These are phyloP conservation scores for Acleris cristana DNA, from an alignment of 2,888 invertebrate genomes.

Conservation along the genomic window DNA sequence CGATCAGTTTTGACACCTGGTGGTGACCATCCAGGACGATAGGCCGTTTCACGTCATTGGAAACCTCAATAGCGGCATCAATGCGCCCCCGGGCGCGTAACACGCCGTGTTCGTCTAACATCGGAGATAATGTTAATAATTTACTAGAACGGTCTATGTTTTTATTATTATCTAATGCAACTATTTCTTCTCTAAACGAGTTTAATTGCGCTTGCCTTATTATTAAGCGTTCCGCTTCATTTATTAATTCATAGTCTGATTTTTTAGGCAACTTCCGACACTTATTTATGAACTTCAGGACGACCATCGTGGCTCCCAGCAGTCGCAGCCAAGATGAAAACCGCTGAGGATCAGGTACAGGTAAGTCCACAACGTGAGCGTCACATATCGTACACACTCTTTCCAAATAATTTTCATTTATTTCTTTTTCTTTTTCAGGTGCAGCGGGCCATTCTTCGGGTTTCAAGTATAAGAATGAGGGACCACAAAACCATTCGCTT, in stretches of 20 bases:
- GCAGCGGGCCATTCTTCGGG: constrained; percentile 17
- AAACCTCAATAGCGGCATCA: background rate
- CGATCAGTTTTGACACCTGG: constrained; percentile 2
- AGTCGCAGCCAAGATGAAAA: constrained; percentile 10
- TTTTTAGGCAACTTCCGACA: background rate
- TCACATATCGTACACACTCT: constrained; percentile 1
- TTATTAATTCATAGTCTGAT: background rate
- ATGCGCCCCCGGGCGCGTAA: constrained; percentile 18
- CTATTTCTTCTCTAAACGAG: constrained; percentile 7
- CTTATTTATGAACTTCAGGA: constrained; percentile 9
- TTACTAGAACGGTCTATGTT: constrained; percentile 3
- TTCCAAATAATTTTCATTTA: background rate
- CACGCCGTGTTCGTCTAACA: constrained; percentile 2
- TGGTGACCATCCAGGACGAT: constrained; percentile 19
- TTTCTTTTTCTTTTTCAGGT: background rate
- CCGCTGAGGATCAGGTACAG: background rate
- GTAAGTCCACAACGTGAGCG: background rate
- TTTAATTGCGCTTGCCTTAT: constrained; percentile 3
- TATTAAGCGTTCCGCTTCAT: background rate
- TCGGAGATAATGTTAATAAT: constrained; percentile 10
- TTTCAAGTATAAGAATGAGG: constrained; percentile 9
- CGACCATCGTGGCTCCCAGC: background rate
- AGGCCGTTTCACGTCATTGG: constrained; percentile 1
- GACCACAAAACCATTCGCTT: constrained; percentile 22
- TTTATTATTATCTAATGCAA: background rate